Base-by-base conservation (phyloP, 2,113 vertebrate species). In the Phyllopteryx taeniolatus region DNA sequence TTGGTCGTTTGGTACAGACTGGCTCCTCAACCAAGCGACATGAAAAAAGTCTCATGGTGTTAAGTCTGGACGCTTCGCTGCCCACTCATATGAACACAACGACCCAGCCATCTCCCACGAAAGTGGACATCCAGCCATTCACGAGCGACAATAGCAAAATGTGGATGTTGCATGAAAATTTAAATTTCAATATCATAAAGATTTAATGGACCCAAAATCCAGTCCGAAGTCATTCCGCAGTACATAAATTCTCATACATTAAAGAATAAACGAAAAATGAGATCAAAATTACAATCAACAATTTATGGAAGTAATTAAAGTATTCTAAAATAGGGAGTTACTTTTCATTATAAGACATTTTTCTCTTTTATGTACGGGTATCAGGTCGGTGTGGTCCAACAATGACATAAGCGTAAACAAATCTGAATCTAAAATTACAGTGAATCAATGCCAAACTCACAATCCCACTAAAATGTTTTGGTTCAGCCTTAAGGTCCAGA, bases 401-500 rank as follows among this genome's bases (percentile, higher is more conserved):
- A 44, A 79, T 59, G 59, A 81, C 43, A 74, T 13, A 27, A 64
- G 56, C 11, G 75, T 72, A 35, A 74, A n/a, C 13, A 77, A 69
- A 85, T 73, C 15, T 20, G 9, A 66, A 44, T 46, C 68, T 78
- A 49, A 47, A 42, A 59, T 13, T 47, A 67, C 42, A 53, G 15
- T 46, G 39, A 53, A 35, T 70, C 22, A 67, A 47, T 7, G 4
- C 51, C 51, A 75, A 67, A 67, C 33, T 76, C 54, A 47, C 4
- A 59, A 68, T 44, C 53, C 11, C 42, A 8, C 31, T 64, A 44
- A 71, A 33, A 43, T 68, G 33, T 76, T 73, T 68, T 46, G 51
- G 27, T 60, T 74, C 5, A 8, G 8, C 44, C n/a, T 85, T 62
- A 87, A 31, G 67, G 82, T 66, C 62, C 57, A 60, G 77, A 79